Conservation (phyloP, 2,113 vertebrate species). For the Lathamus discolor region DNA sequence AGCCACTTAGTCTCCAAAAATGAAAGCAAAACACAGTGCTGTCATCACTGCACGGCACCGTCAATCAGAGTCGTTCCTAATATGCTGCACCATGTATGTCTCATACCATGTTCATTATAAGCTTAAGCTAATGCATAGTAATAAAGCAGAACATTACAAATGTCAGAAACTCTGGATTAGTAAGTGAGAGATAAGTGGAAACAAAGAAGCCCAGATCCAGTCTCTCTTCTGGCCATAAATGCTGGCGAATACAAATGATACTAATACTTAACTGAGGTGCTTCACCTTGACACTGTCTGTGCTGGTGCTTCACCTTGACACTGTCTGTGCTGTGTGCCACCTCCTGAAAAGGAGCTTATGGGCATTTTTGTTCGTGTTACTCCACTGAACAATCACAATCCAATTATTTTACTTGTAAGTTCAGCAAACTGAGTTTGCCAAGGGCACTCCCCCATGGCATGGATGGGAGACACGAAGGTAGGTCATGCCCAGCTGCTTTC, state of each 20-base stretch:
- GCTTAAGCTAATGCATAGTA: background rate
- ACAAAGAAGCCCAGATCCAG: background rate
- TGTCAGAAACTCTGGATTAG: background rate
- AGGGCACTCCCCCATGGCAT: accelerated
- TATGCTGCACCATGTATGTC: background rate
- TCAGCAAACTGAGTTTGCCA: background rate
- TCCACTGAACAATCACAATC: background rate
- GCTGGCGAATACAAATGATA: background rate
- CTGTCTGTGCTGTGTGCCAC: background rate
- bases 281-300: background rate
- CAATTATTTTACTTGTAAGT: background rate
- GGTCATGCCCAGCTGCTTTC: background rate
- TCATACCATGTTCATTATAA: background rate
- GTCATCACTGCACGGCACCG: constrained; percentile 67
- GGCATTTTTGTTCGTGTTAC: accelerated
- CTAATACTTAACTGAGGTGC: background rate
- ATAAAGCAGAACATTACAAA: background rate
- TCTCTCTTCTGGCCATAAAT: background rate
- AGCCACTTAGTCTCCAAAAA: constrained; percentile 65
- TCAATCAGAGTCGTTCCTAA: constrained; percentile 47
- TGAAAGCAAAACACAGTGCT: constrained; percentile 69
- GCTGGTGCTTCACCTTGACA: background rate
- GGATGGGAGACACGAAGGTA: background rate
- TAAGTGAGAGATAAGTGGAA: background rate
- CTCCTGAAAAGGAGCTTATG: background rate